Evolutionary conservation across 2,113 vertebrate genomes (phyloP).

Genomic region (Syngnathoides biaculeatus): DNA sequence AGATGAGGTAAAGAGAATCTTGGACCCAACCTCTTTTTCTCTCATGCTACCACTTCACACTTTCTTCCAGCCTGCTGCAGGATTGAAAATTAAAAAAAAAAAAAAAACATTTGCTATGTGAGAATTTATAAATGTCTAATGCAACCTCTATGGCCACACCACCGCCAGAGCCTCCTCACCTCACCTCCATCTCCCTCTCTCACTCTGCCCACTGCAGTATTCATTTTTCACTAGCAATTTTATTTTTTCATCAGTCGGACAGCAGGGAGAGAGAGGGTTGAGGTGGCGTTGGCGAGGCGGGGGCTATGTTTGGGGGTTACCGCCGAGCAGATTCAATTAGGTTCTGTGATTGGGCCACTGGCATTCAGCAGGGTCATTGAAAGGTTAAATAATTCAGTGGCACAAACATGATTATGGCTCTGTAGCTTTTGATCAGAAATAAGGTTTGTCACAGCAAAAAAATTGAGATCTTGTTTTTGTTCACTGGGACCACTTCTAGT

Average conservation of each 20-base stretch:
- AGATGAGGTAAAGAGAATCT: conserved; percentile 63
- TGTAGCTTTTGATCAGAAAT: conserved; percentile 78
- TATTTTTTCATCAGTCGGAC: conserved; percentile 73
- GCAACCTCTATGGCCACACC: background rate
- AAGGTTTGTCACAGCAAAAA: conserved; percentile 66
- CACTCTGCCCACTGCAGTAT: conserved; percentile 44
- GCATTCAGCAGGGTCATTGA: conserved; percentile 76
- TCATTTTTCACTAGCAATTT: conserved; percentile 80
- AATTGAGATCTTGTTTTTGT: conserved; percentile 26
- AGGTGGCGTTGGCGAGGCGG: background rate
- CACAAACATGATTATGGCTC: conserved; percentile 79
- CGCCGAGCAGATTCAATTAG: conserved; percentile 78
- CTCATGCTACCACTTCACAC: conserved; percentile 39
- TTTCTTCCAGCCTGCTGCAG: conserved; percentile 31
- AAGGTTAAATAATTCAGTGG: conserved; percentile 82
- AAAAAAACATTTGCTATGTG: conserved; percentile 38
- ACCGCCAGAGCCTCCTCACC: conserved; percentile 11
- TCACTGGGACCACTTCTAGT: conserved; percentile 28
- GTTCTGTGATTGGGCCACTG: conserved; percentile 77
- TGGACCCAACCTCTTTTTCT: conserved; percentile 27
- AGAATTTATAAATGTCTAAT: conserved; percentile 49
- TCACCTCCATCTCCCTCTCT: conserved; percentile 9
- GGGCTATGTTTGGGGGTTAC: conserved; percentile 27
- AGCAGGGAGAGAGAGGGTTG: background rate
- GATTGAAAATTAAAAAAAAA: conserved; percentile 25